Percentiles rank a stretch among this genome's conserved stretches.
These are phyloP conservation scores for Neuroterus valhalla DNA, from an alignment of 1,140 invertebrate species.

Conservation along the genomic window DNA sequence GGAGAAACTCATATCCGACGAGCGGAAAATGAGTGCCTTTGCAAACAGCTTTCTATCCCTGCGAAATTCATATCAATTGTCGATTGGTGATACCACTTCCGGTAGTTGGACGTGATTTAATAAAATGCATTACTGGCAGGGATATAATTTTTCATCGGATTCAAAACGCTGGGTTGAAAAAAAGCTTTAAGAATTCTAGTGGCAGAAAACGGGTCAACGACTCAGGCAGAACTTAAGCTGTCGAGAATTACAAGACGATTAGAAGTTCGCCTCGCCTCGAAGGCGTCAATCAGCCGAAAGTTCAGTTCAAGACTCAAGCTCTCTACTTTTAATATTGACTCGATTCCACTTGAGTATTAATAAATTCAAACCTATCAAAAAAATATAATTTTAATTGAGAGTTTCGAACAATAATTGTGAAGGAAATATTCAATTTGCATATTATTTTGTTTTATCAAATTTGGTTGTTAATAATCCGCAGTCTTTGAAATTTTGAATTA, in stretches of 20 bases:
- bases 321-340: neutral
- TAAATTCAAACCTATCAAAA: too few species aligned
- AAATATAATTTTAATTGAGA: too few species aligned
- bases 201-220: conserved; percentile 13
- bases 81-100: neutral
- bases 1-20: neutral
- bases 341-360: too few species aligned
- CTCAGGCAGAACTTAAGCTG: conserved; percentile 22
- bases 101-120: neutral
- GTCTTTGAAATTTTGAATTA: too few species aligned
- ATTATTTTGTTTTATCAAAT: too few species aligned
- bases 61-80: neutral
- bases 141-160: neutral
- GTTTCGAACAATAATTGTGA: too few species aligned
- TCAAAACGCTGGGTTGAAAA: neutral
- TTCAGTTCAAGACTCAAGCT: neutral
- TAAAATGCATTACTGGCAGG: neutral
- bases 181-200: neutral
- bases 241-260: conserved; percentile 23
- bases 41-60: neutral
- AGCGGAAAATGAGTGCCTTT: neutral
- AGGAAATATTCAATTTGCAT: too few species aligned
- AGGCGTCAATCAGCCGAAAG: conserved; percentile 23
- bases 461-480: too few species aligned
- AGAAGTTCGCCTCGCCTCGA: conserved; percentile 2